phyloP scores from a whole-genome alignment of 1,140 invertebrate genomes.

The Oryctes rhinoceros region DNA sequence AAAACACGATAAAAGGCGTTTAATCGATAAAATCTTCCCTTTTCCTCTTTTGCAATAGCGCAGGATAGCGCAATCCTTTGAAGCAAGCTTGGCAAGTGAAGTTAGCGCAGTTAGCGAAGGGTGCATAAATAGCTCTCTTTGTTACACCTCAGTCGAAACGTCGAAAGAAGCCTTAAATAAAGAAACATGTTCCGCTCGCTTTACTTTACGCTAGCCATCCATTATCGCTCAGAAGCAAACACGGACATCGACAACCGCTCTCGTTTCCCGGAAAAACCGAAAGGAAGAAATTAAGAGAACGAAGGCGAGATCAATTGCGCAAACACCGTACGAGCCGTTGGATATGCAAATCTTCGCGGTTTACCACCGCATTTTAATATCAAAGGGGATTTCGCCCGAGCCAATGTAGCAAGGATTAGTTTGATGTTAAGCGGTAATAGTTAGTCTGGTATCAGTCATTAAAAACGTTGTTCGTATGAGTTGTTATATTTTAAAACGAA shows the following conservation, averaged over 20 bases:
- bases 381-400: neutral
- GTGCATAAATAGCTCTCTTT: neutral
- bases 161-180: conserved; percentile 12
- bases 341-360: conserved; percentile 27
- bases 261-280: neutral
- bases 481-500: too few relatives aligned
- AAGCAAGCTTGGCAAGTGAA: neutral
- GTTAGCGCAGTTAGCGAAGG: neutral
- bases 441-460: neutral
- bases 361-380: conserved; percentile 20
- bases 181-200: neutral
- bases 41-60: too few relatives aligned
- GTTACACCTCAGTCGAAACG: neutral
- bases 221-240: neutral
- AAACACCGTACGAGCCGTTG: neutral
- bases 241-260: neutral
- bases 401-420: neutral
- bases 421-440: neutral
- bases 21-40: neutral
- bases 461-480: neutral
- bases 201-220: conserved; percentile 9
- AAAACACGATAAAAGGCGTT: neutral
- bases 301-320: conserved; percentile 16
- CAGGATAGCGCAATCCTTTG: neutral
- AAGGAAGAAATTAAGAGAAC: conserved; percentile 17